phyloP scores from a whole-genome alignment of 2,888 invertebrate genomes.

The Malachius bipustulatus region DNA sequence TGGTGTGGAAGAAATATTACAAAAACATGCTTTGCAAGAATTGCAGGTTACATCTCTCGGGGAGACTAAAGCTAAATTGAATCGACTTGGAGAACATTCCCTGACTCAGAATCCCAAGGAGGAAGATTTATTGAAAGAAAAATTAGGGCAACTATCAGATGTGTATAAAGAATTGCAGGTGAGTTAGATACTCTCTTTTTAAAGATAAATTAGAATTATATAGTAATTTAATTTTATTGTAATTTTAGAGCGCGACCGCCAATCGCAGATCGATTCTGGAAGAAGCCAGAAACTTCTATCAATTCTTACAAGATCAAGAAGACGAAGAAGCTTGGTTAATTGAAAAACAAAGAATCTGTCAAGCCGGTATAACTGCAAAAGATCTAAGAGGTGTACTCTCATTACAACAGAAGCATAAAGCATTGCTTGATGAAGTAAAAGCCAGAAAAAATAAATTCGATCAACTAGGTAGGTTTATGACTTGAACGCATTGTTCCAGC shows the following conservation, averaged over 20 bases:
- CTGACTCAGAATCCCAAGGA: conserved; percentile 41
- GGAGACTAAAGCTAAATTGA: conserved; percentile 70
- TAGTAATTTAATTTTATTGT: too few species aligned
- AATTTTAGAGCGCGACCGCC: conserved; percentile 53
- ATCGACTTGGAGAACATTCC: conserved; percentile 45
- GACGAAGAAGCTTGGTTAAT: conserved; percentile 96
- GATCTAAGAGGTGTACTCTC: conserved; percentile 84
- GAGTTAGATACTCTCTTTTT: too few species aligned
- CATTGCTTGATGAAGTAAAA: conserved; percentile 78
- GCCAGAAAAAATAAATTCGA: conserved; percentile 58
- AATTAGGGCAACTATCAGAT: conserved; percentile 61
- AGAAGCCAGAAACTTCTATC: conserved; percentile 86
- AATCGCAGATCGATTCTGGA: conserved; percentile 75
- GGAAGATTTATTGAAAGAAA: conserved; percentile 52
- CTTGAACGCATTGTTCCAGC: background rate
- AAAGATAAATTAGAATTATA: conserved; percentile 5
- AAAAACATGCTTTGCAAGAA: conserved; percentile 88
- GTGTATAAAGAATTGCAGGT: conserved; percentile 57
- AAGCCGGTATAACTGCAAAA: conserved; percentile 85
- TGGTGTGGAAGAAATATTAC: conserved; percentile 88
- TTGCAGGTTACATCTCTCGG: conserved; percentile 81
- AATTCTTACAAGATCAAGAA: conserved; percentile 93
- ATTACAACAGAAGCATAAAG: conserved; percentile 86
- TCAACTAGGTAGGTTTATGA: conserved; percentile 50
- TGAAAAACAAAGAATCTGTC: conserved; percentile 88